Percentiles rank a stretch among this genome's conserved stretches.
Conservation (phyloP, 2,113 vertebrate genomes). For the Tachysurus vachellii region DNA sequence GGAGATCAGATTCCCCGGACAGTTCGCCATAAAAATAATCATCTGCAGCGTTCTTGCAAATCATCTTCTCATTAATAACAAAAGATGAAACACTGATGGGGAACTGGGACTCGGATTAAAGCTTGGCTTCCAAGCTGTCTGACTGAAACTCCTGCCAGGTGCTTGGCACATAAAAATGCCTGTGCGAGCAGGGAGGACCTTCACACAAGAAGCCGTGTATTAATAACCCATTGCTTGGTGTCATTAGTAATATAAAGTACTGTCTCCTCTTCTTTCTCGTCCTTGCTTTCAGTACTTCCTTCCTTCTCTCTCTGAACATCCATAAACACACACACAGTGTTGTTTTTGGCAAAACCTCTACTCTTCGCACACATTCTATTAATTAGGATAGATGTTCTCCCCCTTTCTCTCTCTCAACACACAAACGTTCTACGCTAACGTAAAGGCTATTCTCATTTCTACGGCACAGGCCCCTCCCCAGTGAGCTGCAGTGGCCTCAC, state of each 20-base stretch:
- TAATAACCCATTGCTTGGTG: constrained; percentile 41
- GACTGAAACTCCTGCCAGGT: constrained; percentile 14
- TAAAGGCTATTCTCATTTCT: not conserved
- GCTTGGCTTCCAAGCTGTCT: not conserved
- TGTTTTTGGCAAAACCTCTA: constrained; percentile 9
- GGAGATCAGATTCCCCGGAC: not conserved
- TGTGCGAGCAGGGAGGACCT: constrained; percentile 37
- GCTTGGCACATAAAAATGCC: constrained; percentile 37
- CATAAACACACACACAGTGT: not conserved
- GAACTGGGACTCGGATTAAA: not conserved
- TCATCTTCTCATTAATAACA: constrained; percentile 39
- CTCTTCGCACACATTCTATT: not conserved
- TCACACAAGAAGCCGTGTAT: constrained; percentile 27
- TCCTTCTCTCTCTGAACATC: not conserved
- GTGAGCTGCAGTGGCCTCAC: constrained; percentile 18
- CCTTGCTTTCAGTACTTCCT: not conserved
- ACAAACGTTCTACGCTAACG: not conserved
- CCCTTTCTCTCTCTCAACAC: not conserved
- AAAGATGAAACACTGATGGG: not conserved
- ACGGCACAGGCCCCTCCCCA: not conserved
- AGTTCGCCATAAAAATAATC: not conserved
- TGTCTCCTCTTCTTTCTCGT: not conserved
- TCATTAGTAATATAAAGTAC: constrained; percentile 38
- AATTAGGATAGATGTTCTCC: not conserved
- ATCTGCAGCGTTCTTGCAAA: not conserved